Evolutionary conservation across 1,140 invertebrate genomes (phyloP), one percentile per base, ranked within the genome.

Genomic region (Hylaeus anthracinus): DNA sequence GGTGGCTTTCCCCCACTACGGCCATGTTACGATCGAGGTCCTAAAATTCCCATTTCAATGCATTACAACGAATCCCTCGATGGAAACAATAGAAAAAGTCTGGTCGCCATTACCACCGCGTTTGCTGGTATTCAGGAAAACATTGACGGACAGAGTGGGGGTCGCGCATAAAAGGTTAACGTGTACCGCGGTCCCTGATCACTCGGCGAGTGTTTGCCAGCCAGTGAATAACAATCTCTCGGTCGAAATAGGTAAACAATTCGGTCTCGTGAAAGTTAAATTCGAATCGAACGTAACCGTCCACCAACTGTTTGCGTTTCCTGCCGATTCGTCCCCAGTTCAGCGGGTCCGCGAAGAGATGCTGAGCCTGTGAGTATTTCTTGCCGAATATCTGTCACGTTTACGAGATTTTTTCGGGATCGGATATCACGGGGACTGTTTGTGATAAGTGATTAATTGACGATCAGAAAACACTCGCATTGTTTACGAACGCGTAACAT

Each of bases 81-180:
- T 53, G n/a, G 15, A 10, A 43, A 5, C 1, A 12, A n/a, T 4
- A 8, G 39, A 61, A 45, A 15, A 10, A n/a, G 39, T 51, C 55
- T 1, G 8, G 26, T 26, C 26, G 26, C 26, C 26, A 26, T 26
- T 55, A 64, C 64, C 45, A n/a, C 37, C 14, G 15, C 12, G 76
- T 65, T 64, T 72, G 72, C 48, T 41, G 10, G 3, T 2, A 67
- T 43, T 0, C 26, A 53, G 63, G 71, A 60, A 80, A 80, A 74
- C 70, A 53, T 14, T 51, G 51, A 3, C 8, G 10, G 9, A n/a
- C 9, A 72, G 77, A 74, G 85, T 63, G 84, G 85, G 85, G 84
- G 83, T n/a, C 12, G n/a, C 67, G 72, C 61, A 86, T 86, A 86
- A 86, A 86, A 86, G 51, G 84, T 75, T 79, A 86, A 56, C 80